These are phyloP conservation scores for Protobothrops mucrosquamatus DNA, from an alignment of 2,113 vertebrate genomes.

Conservation along the genomic window DNA sequence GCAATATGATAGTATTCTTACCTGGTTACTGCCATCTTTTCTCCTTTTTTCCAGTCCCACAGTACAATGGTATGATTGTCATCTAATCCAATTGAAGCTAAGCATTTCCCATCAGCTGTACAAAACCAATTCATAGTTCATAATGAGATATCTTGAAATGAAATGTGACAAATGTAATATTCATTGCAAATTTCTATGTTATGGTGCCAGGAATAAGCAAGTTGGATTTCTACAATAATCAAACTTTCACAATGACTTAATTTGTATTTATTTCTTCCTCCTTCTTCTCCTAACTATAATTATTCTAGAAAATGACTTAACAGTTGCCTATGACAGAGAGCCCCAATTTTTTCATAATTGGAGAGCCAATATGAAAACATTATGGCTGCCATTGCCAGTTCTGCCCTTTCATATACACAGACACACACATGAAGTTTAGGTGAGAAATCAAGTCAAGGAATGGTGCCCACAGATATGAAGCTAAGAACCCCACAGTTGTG, in stretches of 20 bases:
- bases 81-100: constrained; percentile 91
- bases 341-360: not conserved
- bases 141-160: constrained; percentile 20
- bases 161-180: constrained; percentile 31
- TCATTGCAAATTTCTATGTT: not conserved
- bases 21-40: constrained; percentile 90
- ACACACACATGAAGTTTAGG: not conserved
- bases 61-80: constrained; percentile 91
- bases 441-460: not conserved
- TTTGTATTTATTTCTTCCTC: not conserved
- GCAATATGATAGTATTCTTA: constrained; percentile 54
- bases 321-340: not conserved
- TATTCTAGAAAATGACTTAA: no score
- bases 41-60: constrained; percentile 99
- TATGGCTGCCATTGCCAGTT: not conserved
- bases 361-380: not conserved
- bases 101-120: constrained; percentile 90
- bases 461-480: not conserved
- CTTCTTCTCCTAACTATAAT: not conserved
- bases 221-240: not conserved
- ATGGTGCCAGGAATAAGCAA: not conserved
- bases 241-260: not conserved
- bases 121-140: constrained; percentile 61
- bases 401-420: not conserved
- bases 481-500: not conserved